Percentiles rank a stretch among this genome's conserved stretches.
These are phyloP conservation scores for Drosophila baimaii DNA, from an alignment of 1,140 invertebrate species.

Conservation along the genomic window DNA sequence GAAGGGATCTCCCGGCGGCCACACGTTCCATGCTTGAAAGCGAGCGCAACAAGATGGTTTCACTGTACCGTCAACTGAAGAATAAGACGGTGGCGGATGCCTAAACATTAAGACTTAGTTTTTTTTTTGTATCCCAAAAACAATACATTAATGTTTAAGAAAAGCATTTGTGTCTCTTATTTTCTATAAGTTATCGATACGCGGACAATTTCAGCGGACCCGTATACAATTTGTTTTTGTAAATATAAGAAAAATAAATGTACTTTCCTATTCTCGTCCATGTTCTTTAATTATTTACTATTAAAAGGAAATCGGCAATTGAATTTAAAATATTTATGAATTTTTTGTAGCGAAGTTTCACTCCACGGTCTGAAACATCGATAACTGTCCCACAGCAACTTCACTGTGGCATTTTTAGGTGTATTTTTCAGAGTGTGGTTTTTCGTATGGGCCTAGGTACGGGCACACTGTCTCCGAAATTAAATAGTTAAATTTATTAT, in stretches of 20 bases:
- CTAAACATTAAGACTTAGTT: slow-evolving; percentile 1
- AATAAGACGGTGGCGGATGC: slow-evolving; percentile 47
- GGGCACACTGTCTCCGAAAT: slow-evolving; percentile 10
- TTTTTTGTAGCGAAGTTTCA: slow-evolving; percentile 5
- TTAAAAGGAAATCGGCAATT: not conserved
- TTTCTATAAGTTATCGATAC: not conserved
- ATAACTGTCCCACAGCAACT: too few relatives aligned
- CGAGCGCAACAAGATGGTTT: slow-evolving; percentile 86
- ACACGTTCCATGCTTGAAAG: slow-evolving; percentile 86
- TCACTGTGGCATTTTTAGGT: not conserved
- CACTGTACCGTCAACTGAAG: slow-evolving; percentile 86
- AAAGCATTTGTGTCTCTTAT: slow-evolving; percentile 4
- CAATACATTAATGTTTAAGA: not conserved
- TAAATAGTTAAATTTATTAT: slow-evolving; percentile 23
- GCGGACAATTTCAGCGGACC: not conserved
- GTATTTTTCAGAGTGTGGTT: too few relatives aligned
- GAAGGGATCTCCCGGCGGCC: slow-evolving; percentile 86
- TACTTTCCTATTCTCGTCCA: not conserved
- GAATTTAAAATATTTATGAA: not conserved
- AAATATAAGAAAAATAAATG: not conserved
- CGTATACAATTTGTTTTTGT: not conserved
- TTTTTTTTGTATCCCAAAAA: slow-evolving; percentile 1
- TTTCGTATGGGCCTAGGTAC: not conserved
- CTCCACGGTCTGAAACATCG: not conserved
- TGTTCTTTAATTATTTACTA: not conserved